Base-by-base conservation (phyloP, 2,113 vertebrate genomes). In the Oxygymnocypris stewartii region DNA sequence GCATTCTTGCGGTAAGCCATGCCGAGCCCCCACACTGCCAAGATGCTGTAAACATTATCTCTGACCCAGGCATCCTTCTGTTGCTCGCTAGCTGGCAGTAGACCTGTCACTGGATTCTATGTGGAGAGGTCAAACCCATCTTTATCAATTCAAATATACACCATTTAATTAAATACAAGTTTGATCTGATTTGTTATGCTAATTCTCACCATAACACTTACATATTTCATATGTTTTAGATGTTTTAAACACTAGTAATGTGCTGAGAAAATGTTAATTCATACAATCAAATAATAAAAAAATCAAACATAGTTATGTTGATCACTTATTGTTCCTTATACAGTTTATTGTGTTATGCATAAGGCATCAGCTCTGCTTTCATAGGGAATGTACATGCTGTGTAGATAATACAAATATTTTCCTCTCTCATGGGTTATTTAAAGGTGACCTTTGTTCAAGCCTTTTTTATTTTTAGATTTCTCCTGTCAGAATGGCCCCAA, bases 1-100 rank as follows among this genome's bases (percentile, higher is more conserved):
- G 98, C 98, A 0, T 99, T 99, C 95, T 99, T 99, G 67, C 98
- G 96, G 82, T 99, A 99, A 1, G 98, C 98, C 97, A 99, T 98
- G 1, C 98, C 98, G 84, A 99, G 94, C 1, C 96, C 98, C 98
- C 98, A 99, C 69, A 99, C 97, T 0, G 98, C 95, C 94, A 99
- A 94, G 88, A 99, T 95, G 87, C 97, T 99, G 92, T 99, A 99
- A 75, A 99, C 94, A 75, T 99, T 99, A 89, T 99, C 98, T 85
- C 98, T 95, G 1, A 99, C 97, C 98, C 98, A 99, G 74, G 98
- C 98, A 84, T 99, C 98, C 84, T 96, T 97, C 88, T 97, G 96
- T 87, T 98, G 96, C 0, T 93, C 84, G 11, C 98, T 97, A 1
- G 98, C 98, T 0, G 97, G 96, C 0, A 99, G 93, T 44, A 99